Percentiles rank a stretch among this genome's conserved stretches.
These are phyloP conservation scores for Dexiosoma caninum DNA, from an alignment of 2,888 invertebrate species.

Conservation along the genomic window DNA sequence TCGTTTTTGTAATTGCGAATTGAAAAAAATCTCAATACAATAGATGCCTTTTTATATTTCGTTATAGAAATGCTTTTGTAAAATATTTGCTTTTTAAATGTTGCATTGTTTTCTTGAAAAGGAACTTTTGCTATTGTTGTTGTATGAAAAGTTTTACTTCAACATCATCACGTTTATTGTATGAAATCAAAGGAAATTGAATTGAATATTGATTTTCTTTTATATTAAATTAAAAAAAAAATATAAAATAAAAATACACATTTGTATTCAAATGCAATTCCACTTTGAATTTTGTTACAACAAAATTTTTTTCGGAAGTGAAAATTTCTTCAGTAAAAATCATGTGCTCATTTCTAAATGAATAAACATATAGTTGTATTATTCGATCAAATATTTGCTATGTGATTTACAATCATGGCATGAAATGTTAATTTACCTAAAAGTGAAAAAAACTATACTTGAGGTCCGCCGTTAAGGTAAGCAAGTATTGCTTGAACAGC, in stretches of 20 bases:
- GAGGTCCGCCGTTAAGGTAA: neutral
- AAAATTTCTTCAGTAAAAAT: neutral
- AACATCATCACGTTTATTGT: neutral
- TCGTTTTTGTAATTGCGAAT: neutral
- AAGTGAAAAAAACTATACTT: too few relatives aligned
- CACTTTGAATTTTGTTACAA: neutral
- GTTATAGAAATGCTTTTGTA: neutral
- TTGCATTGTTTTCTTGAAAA: neutral
- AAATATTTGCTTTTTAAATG: neutral
- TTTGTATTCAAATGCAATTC: constrained; percentile 2
- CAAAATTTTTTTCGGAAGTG: neutral
- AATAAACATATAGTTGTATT: too few relatives aligned
- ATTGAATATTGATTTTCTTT: neutral
- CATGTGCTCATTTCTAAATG: too few relatives aligned
- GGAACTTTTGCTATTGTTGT: neutral
- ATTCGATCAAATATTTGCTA: too few relatives aligned
- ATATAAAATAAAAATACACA: neutral
- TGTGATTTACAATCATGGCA: too few relatives aligned
- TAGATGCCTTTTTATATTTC: constrained; percentile 1
- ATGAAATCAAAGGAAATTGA: neutral
- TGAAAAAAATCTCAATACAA: neutral
- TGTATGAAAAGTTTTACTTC: neutral
- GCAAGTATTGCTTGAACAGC: neutral
- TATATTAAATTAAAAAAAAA: neutral
- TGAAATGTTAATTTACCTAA: neutral